Evolutionary conservation across 2,888 invertebrate genomes (phyloP).

Genomic region (Eurytoma adleriae): DNA sequence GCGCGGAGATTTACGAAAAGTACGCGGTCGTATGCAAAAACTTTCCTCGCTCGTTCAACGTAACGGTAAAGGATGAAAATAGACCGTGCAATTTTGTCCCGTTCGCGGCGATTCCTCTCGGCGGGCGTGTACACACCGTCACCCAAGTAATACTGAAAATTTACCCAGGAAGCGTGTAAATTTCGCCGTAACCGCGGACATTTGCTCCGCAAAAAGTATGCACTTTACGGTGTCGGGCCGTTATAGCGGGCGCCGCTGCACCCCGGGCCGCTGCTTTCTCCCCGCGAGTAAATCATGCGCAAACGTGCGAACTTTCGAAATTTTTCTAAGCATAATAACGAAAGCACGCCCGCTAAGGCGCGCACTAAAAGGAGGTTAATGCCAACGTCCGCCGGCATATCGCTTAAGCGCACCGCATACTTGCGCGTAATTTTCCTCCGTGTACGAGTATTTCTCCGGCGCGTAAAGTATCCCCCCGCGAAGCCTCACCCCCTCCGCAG

Average conservation of each 20-base stretch:
- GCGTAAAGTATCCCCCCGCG: constrained; percentile 41
- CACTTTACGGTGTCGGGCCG: constrained; percentile 19
- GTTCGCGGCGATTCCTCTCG: constrained; percentile 6
- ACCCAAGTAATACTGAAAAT: constrained; percentile 28
- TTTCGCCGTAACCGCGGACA: constrained; percentile 22
- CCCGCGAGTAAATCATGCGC: constrained; percentile 33
- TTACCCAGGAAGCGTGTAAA: constrained; percentile 31
- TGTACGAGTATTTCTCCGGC: constrained; percentile 34
- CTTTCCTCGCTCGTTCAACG: background rate
- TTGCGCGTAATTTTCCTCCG: constrained; percentile 45
- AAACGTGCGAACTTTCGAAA: constrained; percentile 36
- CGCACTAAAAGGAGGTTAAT: constrained; percentile 46
- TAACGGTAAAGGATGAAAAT: background rate
- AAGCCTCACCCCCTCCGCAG: background rate
- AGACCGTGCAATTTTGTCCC: constrained; percentile 11
- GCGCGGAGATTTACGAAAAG: background rate
- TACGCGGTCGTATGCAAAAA: background rate
- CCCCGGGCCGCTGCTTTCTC: background rate
- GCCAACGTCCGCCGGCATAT: constrained; percentile 35
- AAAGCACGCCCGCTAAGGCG: constrained; percentile 12
- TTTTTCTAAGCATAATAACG: constrained; percentile 38
- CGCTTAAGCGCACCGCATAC: constrained; percentile 24
- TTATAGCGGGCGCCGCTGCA: background rate
- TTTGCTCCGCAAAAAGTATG: constrained; percentile 19
- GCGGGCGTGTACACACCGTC: background rate